These are phyloP conservation scores for Berghia stephanieae DNA, from an alignment of 1,140 invertebrate genomes.

Conservation along the genomic window DNA sequence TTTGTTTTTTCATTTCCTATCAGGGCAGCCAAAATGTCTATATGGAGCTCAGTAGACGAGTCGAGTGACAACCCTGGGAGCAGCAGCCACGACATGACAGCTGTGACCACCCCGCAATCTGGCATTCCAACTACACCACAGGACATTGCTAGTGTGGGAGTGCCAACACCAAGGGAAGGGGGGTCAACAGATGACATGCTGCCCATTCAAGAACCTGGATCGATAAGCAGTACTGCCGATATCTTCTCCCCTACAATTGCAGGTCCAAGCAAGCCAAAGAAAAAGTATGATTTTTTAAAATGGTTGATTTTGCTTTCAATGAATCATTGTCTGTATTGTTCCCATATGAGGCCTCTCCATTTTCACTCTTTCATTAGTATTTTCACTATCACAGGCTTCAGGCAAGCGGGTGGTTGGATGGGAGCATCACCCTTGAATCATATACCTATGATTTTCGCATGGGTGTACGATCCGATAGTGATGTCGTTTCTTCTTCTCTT, in stretches of 20 bases:
- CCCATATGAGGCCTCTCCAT: too few species aligned
- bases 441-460: too few species aligned
- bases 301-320: too few species aligned
- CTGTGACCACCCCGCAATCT: conserved; percentile 5
- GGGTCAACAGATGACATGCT: conserved; percentile 43
- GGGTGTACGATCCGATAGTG: too few species aligned
- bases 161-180: conserved; percentile 35
- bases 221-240: conserved; percentile 47
- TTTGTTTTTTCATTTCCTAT: too few species aligned
- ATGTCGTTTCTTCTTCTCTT: too few species aligned
- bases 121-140: conserved; percentile 17
- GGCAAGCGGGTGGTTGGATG: too few species aligned
- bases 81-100: not conserved
- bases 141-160: conserved; percentile 28
- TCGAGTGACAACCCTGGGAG: not conserved
- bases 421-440: too few species aligned
- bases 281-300: too few species aligned
- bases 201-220: conserved; percentile 46
- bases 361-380: too few species aligned
- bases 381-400: too few species aligned
- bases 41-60: not conserved
- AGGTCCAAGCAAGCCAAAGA: conserved; percentile 52
- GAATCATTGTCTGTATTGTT: too few species aligned
- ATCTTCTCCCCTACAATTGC: conserved; percentile 51
- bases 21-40: not conserved